These are phyloP conservation scores for Uromys caudimaculatus DNA, from an alignment of 2,797 vertebrate species.

Conservation along the genomic window DNA sequence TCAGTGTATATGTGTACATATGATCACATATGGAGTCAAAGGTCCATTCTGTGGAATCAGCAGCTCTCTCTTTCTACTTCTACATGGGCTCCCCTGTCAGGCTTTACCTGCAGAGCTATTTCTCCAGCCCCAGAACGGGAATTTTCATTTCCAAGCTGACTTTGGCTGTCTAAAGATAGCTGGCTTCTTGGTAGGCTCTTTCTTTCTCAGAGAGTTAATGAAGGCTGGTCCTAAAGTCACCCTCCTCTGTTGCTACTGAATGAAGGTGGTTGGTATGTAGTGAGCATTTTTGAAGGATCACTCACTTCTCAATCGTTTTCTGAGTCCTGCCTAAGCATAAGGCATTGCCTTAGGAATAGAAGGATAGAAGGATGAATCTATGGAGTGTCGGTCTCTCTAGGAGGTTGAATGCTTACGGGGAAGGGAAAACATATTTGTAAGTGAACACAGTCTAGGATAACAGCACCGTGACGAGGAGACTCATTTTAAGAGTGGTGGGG, in stretches of 20 bases:
- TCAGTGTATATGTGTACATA: background rate
- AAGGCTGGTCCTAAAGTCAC: constrained; percentile 30
- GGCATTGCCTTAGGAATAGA: background rate
- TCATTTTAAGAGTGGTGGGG: background rate
- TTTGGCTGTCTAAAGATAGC: constrained; percentile 3
- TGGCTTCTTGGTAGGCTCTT: background rate
- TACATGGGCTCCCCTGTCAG: too few species aligned
- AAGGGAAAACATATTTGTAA: constrained; percentile 2
- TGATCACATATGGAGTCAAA: background rate
- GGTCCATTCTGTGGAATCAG: background rate
- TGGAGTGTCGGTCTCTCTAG: background rate
- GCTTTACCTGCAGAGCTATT: background rate
- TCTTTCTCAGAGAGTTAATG: constrained; percentile 44
- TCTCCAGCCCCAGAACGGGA: background rate
- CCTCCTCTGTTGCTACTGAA: constrained; percentile 4
- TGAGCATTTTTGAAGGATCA: constrained; percentile 36
- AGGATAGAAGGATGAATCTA: background rate
- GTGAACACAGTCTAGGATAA: background rate
- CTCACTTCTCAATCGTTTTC: constrained; percentile 35
- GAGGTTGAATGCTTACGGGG: constrained; percentile 15
- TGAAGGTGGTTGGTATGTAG: background rate
- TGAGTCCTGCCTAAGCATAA: constrained; percentile 27
- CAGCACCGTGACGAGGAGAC: background rate
- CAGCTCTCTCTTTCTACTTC: too few species aligned
- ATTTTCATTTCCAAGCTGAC: constrained; percentile 47